Evolutionary conservation across 2,113 vertebrate genomes (phyloP).

Genomic region (Engraulis encrasicolus): DNA sequence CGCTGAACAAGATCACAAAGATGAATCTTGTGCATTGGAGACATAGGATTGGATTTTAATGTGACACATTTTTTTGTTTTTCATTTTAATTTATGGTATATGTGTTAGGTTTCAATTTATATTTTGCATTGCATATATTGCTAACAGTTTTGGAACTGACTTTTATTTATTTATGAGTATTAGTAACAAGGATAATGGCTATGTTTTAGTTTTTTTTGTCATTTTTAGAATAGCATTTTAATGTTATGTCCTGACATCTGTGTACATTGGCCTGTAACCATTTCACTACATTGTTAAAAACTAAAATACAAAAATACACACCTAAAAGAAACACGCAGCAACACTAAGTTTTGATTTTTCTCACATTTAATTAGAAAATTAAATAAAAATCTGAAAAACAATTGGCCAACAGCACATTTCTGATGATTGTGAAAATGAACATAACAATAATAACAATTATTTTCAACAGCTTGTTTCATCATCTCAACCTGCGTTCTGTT

Average conservation of each 20-base stretch:
- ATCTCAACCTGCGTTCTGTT: slow-evolving; percentile 3
- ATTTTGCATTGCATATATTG: neutral
- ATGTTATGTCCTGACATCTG: neutral
- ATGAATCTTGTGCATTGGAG: neutral
- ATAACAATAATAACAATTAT: slow-evolving; percentile 29
- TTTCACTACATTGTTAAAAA: neutral
- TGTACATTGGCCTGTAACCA: neutral
- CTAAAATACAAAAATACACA: neutral
- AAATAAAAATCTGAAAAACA: slow-evolving; percentile 49
- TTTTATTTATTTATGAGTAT: neutral
- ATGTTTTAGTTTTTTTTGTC: too few species aligned
- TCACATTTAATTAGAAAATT: slow-evolving; percentile 52
- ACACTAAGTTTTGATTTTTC: slow-evolving; percentile 28
- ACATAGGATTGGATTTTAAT: neutral
- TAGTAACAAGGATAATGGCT: neutral
- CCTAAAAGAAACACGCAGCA: neutral
- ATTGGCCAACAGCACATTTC: slow-evolving; percentile 42
- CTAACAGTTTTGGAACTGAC: too few species aligned
- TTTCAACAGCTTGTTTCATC: slow-evolving; percentile 20
- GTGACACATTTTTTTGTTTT: neutral
- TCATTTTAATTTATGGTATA: neutral
- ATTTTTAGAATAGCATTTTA: neutral
- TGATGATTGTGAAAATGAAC: slow-evolving; percentile 43
- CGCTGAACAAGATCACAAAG: neutral
- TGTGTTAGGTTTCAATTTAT: neutral